Evolutionary conservation across 2,113 vertebrate genomes (phyloP), one percentile per base, ranked within the genome.

Genomic region (Ranitomeya variabilis): DNA sequence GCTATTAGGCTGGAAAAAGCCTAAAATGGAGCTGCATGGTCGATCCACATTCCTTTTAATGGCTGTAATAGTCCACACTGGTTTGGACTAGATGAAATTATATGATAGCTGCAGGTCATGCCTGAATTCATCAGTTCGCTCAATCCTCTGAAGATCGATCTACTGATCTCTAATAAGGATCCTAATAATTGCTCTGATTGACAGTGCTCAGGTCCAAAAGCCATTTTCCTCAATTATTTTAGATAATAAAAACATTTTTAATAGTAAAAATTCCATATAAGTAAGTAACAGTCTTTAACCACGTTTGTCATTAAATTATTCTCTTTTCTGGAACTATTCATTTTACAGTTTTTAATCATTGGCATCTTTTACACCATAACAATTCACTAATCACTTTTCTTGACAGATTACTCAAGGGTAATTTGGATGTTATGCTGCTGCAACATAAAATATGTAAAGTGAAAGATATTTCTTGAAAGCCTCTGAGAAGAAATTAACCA

Each of bases 391-490:
- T 57, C 78, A 80, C 78, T 59, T 80, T 80, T 59, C 78, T 80
- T 80, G 78, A 80, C 78, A 80, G 78, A 80, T 80, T 79, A 59
- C 78, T 80, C 55, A n/a, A 80, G 78, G 78, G 78, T 80, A 80
- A 80, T 80, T 80, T 80, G 21, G n/a, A 57, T 80, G 78, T 55
- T 60, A 59, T 21, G 60, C 55, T n/a, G 77, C 77, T 26, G 78
- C 78, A 59, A 52, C 37, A 76, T 51, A 52, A 76, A 76, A 59
- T 80, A 57, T 80, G 55, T 80, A 80, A 80, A 80, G 55, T 80
- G 14, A 14, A 31, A 55, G n/a, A 80, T 23, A 60, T 80, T 80
- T 19, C 23, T 80, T n/a, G 14, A 59, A 80, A 80, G 77, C 16
- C 54, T 57, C 16, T 13, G 19, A 23, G 31, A 79, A 79, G 19